phyloP scores from a whole-genome alignment of 2,113 vertebrate genomes.

The Mola mola region DNA sequence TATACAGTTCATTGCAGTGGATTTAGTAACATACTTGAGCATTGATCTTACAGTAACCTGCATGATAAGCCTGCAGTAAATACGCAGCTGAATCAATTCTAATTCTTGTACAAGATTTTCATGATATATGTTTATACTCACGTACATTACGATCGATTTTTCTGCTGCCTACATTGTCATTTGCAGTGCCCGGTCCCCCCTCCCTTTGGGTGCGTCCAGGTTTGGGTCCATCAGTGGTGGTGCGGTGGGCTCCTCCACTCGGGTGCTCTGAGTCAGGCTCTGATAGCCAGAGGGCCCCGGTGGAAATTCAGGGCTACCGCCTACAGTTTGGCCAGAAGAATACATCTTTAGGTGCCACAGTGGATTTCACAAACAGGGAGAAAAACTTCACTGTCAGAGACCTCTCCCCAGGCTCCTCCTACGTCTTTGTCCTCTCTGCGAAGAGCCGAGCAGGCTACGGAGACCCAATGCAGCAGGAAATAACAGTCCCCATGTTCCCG shows the following conservation, averaged over 20 bases:
- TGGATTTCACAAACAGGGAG: conserved; percentile 85
- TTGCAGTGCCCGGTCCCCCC: conserved; percentile 88
- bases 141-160: conserved; percentile 39
- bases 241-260: conserved; percentile 72
- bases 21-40: conserved; percentile 57
- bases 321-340: conserved; percentile 91
- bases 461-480: conserved; percentile 81
- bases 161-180: conserved; percentile 42
- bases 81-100: conserved; percentile 58
- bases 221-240: conserved; percentile 82
- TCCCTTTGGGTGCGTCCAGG: conserved; percentile 86
- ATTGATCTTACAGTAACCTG: conserved; percentile 57
- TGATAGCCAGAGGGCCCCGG: conserved; percentile 45
- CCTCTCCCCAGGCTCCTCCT: conserved; percentile 89
- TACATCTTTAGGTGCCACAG: conserved; percentile 73
- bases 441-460: conserved; percentile 89
- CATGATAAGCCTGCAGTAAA: conserved; percentile 44
- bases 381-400: conserved; percentile 81
- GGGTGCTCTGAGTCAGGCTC: conserved; percentile 54
- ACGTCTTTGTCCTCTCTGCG: conserved; percentile 89
- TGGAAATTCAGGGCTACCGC: conserved; percentile 89
- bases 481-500: conserved; percentile 86
- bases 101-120: conserved; percentile 50
- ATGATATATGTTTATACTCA: conserved; percentile 30
- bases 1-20: conserved; percentile 42